phyloP scores from a whole-genome alignment of 1,140 invertebrate species.

The Drosophila seguyi region DNA sequence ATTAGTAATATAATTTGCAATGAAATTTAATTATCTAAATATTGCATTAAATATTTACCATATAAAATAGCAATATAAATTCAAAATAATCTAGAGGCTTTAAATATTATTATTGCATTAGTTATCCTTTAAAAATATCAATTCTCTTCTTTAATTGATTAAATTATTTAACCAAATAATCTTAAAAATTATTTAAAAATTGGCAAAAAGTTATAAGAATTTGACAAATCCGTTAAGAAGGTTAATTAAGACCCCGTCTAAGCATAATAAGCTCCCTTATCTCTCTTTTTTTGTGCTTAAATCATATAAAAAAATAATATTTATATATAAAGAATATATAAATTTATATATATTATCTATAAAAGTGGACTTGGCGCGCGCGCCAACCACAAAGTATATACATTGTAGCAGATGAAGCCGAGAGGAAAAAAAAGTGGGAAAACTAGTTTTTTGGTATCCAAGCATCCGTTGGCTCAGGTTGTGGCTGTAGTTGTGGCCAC shows the following conservation, averaged over 20 bases:
- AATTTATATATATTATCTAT: constrained; percentile 46
- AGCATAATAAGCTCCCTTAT: neutral
- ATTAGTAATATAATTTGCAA: neutral
- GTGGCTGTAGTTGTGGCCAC: constrained; percentile 48
- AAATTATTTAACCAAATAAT: neutral
- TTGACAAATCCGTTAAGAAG: neutral
- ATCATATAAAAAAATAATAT: constrained; percentile 44
- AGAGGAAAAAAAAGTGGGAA: constrained; percentile 69
- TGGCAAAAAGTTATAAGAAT: neutral
- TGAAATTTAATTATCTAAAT: too few relatives aligned
- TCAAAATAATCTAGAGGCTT: too few relatives aligned
- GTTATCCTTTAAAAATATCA: too few relatives aligned
- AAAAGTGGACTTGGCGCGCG: constrained; percentile 75
- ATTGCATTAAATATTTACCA: too few relatives aligned
- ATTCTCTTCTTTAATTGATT: too few relatives aligned
- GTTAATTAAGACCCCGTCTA: neutral
- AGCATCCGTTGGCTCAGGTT: constrained; percentile 81
- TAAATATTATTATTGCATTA: too few relatives aligned
- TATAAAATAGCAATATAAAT: too few relatives aligned
- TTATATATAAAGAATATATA: constrained; percentile 24
- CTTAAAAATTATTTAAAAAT: neutral
- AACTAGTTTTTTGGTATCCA: constrained; percentile 79
- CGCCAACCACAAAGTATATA: constrained; percentile 57
- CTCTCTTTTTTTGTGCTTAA: constrained; percentile 19
- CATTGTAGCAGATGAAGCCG: constrained; percentile 27